A percentile compares a stretch with the other conserved stretches of the same genome.
Evolutionary conservation across 2,113 vertebrate genomes (phyloP).

Genomic region (Ailuropoda melanoleuca): DNA sequence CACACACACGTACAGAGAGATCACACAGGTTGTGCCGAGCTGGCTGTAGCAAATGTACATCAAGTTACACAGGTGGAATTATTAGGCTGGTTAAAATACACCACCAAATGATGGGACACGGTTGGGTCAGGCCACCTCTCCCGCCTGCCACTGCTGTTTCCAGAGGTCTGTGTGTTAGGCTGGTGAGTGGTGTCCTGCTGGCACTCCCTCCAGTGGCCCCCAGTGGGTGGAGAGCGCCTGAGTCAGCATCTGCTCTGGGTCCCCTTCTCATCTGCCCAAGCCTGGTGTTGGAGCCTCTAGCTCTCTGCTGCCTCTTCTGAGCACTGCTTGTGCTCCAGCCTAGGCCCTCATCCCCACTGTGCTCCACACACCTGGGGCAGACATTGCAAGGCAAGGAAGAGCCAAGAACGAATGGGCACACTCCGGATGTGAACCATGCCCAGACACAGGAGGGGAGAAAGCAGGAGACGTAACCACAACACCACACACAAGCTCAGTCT

Average conservation of each 20-base stretch:
- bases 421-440: not conserved
- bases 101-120: slow-evolving; percentile 64
- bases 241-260: not conserved
- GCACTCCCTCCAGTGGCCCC: not conserved
- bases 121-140: slow-evolving; percentile 23
- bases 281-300: not conserved
- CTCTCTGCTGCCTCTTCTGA: not conserved
- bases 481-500: not conserved
- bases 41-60: slow-evolving; percentile 79
- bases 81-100: slow-evolving; percentile 78
- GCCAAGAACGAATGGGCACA: not conserved
- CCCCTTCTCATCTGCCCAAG: not conserved
- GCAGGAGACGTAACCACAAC: not conserved
- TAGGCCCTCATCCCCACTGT: not conserved
- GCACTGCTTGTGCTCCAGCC: not conserved
- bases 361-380: not conserved
- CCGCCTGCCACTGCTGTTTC: not conserved
- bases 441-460: not conserved
- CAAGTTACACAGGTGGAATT: slow-evolving; percentile 74
- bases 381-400: not conserved
- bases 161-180: slow-evolving; percentile 21
- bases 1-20: slow-evolving; percentile 75
- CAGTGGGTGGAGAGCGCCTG: not conserved
- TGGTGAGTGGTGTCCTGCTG: not conserved
- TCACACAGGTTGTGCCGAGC: slow-evolving; percentile 80